Base-by-base conservation (phyloP, 2,888 invertebrate genomes). In the Drosophila mulleri region DNA sequence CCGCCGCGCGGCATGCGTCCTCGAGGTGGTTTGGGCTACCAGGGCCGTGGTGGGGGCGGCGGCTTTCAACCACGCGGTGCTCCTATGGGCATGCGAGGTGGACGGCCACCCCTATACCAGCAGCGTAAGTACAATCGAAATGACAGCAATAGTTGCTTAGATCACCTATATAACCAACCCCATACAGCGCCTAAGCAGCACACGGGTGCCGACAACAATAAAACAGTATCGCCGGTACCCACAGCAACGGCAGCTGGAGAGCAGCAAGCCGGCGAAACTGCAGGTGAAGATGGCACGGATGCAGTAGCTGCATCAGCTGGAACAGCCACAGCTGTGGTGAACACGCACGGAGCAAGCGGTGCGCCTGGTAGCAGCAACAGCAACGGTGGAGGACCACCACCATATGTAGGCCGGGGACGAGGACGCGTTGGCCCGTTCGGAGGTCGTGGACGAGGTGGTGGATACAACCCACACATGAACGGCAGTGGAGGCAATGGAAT, bases 81-180 rank as follows among this genome's bases (percentile, higher is more conserved):
- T 16, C 91, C 92, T 16, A 91, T 92, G 88, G 91, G 93, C 39
- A 91, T 92, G 88, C 89, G 93, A 57, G 91, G 91, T n/a, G 90
- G 90, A 35, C 89, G 93, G 3, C 92, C 92, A 14, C 92, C 92
- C 12, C 75, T 92, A 62, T 92, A 93, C 72, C 83, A 80, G n/a
- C 92, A 93, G 74, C 90, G 93, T 92, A 90, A 92, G 92, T 91
- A 66, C 32, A 42, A 2, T 5, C 14, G 47, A 11, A 37, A 2
- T n/a, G 4, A 32, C 9, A 35, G 9, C 12, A 41, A 41, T 16
- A n/a, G 23, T 29, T 4, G 20, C 32, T 32, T 61, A 16, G 39
- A 35, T 48, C 12, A 44, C 6, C 42, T 41, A 54, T 44, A 60
- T 20, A 50, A 58, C 52, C 42, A 39, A 58, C n/a, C 48, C 37